Evolutionary conservation across 2,888 invertebrate genomes (phyloP), one percentile per base, ranked within the genome.

Genomic region (Drosophila subquinaria): DNA sequence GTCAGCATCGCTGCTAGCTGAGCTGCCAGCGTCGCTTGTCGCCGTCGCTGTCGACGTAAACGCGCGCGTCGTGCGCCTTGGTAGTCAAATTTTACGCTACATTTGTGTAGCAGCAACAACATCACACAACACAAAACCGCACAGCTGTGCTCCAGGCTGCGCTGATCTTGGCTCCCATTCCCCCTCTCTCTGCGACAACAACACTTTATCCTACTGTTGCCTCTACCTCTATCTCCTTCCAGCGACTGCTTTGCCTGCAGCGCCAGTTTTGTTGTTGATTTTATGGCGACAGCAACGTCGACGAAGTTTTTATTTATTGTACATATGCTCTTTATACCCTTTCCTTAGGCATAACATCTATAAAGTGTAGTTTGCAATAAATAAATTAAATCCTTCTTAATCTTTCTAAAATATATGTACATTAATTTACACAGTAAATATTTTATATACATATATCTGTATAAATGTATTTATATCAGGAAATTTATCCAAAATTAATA

Each of bases 51-150:
- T 47, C 33, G 63, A 51, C 20, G 57, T 35, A 35, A 23, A 23
- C 51, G 52, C 20, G 23, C 15, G 23, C 36, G 51, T 56, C 40
- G 27, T 50, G 47, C 45, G 51, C 66, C 56, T 62, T 56, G 61
- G 68, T 62, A 78, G 79, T 73, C 76, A 72, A 72, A 80, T 69
- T 76, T 72, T 61, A 68, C 73, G 80, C 80, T 66, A 80, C 68
- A 76, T 76, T 76, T 76, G 61, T 52, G 55, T 56, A 48, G 57
- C 64, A 48, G 27, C 48, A 66, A 69, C 48, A 66, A 47, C 17
- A 61, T 2, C 1, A 20, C 20, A 20, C 20, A 47, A n/a, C 43
- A 53, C 30, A 59, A 52, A 57, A 43, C 20, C 17, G 57, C 63
- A 64, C 77, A 77, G 77, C 77, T 77, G 77, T 43, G 69, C 60